Conservation (phyloP, 2,797 vertebrate genomes). For the Crenichthys baileyi region DNA sequence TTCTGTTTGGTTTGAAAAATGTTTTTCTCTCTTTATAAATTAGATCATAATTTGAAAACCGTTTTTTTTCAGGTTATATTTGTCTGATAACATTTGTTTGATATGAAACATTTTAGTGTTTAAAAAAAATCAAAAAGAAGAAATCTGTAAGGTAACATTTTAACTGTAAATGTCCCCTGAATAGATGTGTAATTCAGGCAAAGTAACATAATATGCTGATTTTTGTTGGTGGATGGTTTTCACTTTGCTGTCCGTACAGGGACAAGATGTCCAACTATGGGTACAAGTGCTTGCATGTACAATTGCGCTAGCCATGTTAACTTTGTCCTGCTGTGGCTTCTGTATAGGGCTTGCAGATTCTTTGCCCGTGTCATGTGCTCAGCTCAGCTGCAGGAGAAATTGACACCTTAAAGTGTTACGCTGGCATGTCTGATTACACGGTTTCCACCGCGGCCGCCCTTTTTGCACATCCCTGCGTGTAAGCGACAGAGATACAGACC, state of each 20-base stretch:
- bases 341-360: neutral
- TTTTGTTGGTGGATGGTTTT: neutral
- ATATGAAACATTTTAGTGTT: too few relatives aligned
- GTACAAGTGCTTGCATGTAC: neutral
- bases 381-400: slow-evolving; percentile 4
- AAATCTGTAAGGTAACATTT: too few relatives aligned
- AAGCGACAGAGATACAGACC: neutral
- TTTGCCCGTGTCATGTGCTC: slow-evolving; percentile 6
- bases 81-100: neutral
- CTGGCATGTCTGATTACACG: neutral
- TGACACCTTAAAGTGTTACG: slow-evolving; percentile 1
- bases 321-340: neutral
- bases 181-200: too few relatives aligned
- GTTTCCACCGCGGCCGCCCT: neutral
- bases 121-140: too few relatives aligned
- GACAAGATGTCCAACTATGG: neutral
- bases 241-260: neutral
- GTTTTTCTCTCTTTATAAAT: neutral
- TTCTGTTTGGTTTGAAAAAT: neutral
- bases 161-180: neutral
- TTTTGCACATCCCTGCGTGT: neutral
- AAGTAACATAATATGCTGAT: neutral
- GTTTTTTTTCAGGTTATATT: too few relatives aligned
- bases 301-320: neutral
- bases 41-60: neutral